Evolutionary conservation across 1,140 invertebrate genomes (phyloP).

Genomic region (Papilio xuthus): DNA sequence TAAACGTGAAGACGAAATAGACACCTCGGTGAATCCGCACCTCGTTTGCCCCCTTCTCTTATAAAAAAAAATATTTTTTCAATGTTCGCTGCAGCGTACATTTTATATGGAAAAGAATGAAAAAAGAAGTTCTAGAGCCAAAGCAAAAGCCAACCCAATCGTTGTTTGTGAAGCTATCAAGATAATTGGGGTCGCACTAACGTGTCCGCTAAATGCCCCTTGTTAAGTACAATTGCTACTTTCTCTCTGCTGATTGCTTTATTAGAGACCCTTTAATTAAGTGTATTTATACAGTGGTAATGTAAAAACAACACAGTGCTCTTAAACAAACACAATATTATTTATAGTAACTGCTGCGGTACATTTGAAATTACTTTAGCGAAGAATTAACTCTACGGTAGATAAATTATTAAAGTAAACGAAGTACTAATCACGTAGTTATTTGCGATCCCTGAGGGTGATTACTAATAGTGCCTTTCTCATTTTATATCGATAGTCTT

Average conservation of each 20-base stretch:
- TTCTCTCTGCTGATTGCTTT: conserved; percentile 30
- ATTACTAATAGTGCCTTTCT: too few species aligned
- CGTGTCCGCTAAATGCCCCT: conserved; percentile 29
- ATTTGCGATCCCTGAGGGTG: too few species aligned
- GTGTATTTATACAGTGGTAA: neutral
- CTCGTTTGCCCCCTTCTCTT: too few species aligned
- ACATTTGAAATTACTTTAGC: neutral
- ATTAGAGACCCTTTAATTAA: conserved; percentile 21
- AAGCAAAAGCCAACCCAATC: conserved; percentile 6
- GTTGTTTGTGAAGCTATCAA: conserved; percentile 25
- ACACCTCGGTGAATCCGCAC: too few species aligned
- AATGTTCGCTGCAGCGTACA: too few species aligned
- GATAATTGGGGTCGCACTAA: conserved; percentile 36
- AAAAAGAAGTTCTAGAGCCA: neutral
- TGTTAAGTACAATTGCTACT: conserved; percentile 36
- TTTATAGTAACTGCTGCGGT: neutral
- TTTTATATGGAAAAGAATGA: too few species aligned
- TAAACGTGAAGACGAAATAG: too few species aligned
- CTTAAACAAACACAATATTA: neutral
- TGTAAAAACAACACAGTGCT: neutral
- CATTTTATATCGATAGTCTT: neutral
- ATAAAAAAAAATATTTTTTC: too few species aligned
- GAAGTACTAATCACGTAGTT: too few species aligned
- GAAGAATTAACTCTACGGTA: too few species aligned
- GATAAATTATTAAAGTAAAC: too few species aligned